A percentile compares a stretch with the other conserved stretches of the same genome.
Evolutionary conservation across 2,888 invertebrate genomes (phyloP).

Genomic region (Apoderus coryli): DNA sequence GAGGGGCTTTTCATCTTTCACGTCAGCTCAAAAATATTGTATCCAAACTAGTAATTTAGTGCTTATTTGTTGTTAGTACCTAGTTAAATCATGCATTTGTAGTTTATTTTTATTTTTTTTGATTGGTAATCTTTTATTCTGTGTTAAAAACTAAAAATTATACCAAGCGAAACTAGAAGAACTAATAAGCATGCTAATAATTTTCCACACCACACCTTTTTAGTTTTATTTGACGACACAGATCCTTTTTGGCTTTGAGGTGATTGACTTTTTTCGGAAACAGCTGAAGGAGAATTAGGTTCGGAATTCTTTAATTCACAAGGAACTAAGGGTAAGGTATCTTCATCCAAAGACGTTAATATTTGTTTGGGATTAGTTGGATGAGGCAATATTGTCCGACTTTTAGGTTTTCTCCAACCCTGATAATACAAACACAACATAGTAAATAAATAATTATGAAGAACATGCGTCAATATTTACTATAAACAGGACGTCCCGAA

Average conservation of each 20-base stretch:
- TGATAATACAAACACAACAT: conserved; percentile 32
- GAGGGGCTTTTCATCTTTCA: no score
- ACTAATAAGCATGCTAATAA: no score
- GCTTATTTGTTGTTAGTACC: no score
- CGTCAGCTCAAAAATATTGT: no score
- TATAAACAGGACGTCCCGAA: no score
- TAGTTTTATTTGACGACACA: conserved; percentile 36
- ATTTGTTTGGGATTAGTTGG: conserved; percentile 41
- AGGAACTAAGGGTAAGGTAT: conserved; percentile 30
- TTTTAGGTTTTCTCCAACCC: conserved; percentile 70
- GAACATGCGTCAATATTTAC: conserved; percentile 16
- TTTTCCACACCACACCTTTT: conserved; percentile 38
- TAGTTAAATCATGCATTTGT: no score
- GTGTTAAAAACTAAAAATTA: no score
- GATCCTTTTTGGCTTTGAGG: conserved; percentile 38
- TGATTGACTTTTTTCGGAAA: conserved; percentile 38
- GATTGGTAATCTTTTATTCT: no score
- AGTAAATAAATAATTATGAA: no score
- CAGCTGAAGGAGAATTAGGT: conserved; percentile 34
- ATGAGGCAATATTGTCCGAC: conserved; percentile 58
- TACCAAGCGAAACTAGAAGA: no score
- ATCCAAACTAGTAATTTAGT: no score
- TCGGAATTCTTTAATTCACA: conserved; percentile 31
- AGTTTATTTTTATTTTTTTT: no score
- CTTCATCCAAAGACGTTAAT: conserved; percentile 32